Evolutionary conservation across 2,888 invertebrate genomes (phyloP).

Genomic region (Campoplex nolae): DNA sequence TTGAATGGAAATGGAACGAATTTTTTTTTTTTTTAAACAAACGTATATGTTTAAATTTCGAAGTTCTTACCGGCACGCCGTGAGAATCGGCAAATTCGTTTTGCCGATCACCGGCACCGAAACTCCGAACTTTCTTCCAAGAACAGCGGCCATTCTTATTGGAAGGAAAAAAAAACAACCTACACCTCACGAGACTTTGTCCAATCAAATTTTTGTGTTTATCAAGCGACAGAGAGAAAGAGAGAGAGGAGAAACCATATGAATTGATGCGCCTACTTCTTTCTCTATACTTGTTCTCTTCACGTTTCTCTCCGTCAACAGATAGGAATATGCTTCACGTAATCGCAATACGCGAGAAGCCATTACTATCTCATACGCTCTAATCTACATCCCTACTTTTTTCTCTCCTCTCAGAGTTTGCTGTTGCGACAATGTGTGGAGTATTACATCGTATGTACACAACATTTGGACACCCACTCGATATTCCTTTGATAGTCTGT

Average conservation of each 20-base stretch:
- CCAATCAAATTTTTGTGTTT: conserved; percentile 52
- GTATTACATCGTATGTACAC: conserved; percentile 1
- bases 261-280: conserved; percentile 12
- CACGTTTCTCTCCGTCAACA: conserved; percentile 4
- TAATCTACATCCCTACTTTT: conserved; percentile 49
- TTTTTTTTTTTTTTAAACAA: background rate
- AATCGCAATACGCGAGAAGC: conserved; percentile 31
- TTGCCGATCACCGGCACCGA: conserved; percentile 78
- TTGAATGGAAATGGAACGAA: background rate
- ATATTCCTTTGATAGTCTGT: conserved; percentile 3
- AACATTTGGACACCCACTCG: background rate
- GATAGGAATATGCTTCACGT: conserved; percentile 21
- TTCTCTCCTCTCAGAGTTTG: conserved; percentile 8
- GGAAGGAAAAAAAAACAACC: conserved; percentile 61
- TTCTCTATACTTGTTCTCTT: conserved; percentile 8
- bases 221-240: background rate
- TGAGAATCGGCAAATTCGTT: conserved; percentile 73
- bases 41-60: background rate
- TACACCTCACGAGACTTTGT: conserved; percentile 34
- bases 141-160: conserved; percentile 82
- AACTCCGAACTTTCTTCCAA: conserved; percentile 79
- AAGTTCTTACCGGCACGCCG: conserved; percentile 74
- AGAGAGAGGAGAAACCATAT: conserved; percentile 9
- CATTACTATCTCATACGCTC: conserved; percentile 37
- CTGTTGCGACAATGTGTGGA: conserved; percentile 20